Base-by-base conservation (phyloP, 2,797 vertebrate species). In the Jordanella pulchra region DNA sequence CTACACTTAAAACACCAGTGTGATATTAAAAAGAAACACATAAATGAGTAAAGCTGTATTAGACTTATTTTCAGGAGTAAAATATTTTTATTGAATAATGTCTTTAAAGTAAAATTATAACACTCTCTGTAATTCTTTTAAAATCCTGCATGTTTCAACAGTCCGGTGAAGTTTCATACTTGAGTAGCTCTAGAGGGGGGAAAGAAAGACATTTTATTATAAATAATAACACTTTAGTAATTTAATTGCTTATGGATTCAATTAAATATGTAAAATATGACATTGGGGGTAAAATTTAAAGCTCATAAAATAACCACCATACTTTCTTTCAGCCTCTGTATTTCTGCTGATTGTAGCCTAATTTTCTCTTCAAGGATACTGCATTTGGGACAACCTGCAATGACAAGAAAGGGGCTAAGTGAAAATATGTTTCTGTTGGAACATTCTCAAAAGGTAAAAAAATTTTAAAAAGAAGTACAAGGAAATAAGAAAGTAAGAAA, bases 371-470 rank as follows among this genome's bases (percentile, higher is more conserved):
- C 70, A 23, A 89, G 77, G 9, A 4, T 0, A 1, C 11, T 17
- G 28, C 90, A 92, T 53, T 75, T 89, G 32, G 61, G 15, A 73
- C 92, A 93, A 45, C 76, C 92, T 93, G 89, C 30, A 86, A 84
- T 2, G 71, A 23, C 79, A 23, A 32, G 56, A 63, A 55, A 15
- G 23, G 1, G 12, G 42, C 23, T 14, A 63, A 63, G 9, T 25
- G 14, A 63, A 63, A 63, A 42, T n/a, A 12, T 60, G 2, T 60
- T 61, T 60, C 55, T 23, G 58, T n/a, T 30, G 23, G 58, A 61
- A 39, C 5, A 10, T 58, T 9, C 56, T 17, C 32, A 28, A 23
- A 28, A 7, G 30, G 9, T 58, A 4, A 58, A 5, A 4, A 39
- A 39, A 7, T 39, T n/a, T n/a, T n/a, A n/a, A n/a, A n/a, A n/a